Percentiles rank a stretch among this genome's conserved stretches.
These are phyloP conservation scores for Zoanthus gigantus DNA, from an alignment of 92 coral and sea anemone genomes.

Conservation along the genomic window DNA sequence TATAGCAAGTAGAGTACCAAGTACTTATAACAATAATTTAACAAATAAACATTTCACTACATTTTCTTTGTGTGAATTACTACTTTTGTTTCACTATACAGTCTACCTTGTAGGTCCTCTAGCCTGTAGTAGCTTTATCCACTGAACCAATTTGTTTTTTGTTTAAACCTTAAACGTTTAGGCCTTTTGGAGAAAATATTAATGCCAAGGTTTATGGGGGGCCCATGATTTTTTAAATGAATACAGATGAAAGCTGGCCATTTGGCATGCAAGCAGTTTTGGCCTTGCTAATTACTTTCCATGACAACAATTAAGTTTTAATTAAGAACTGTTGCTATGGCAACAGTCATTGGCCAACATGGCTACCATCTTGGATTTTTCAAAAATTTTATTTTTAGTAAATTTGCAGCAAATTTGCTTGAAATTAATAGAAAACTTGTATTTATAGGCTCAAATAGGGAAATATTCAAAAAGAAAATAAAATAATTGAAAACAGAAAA, in stretches of 20 bases:
- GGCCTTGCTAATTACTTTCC: slow-evolving; percentile 21
- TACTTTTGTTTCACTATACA: slow-evolving; percentile 32
- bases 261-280: slow-evolving; percentile 29
- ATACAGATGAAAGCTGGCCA: slow-evolving; percentile 33
- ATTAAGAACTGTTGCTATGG: slow-evolving; percentile 11
- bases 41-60: slow-evolving; percentile 36
- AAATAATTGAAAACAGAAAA: slow-evolving; percentile 12
- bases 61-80: slow-evolving; percentile 41
- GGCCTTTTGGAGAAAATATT: slow-evolving; percentile 33
- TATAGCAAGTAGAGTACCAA: slow-evolving; percentile 7
- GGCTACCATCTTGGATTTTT: slow-evolving; percentile 10
- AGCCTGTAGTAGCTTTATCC: slow-evolving; percentile 35
- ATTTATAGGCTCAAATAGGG: slow-evolving; percentile 27
- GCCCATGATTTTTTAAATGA: slow-evolving; percentile 37
- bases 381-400: slow-evolving; percentile 8
- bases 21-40: slow-evolving; percentile 26
- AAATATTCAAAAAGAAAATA: slow-evolving; percentile 7
- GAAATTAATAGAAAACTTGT: slow-evolving; percentile 9
- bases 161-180: slow-evolving; percentile 36
- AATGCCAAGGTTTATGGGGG: slow-evolving; percentile 38
- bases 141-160: slow-evolving; percentile 42
- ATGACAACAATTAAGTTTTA: slow-evolving; percentile 7
- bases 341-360: slow-evolving; percentile 32
- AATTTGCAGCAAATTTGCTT: slow-evolving; percentile 17
- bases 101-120: slow-evolving; percentile 47